Base-by-base conservation (phyloP, 2,888 invertebrate genomes). In the Nemurella pictetii region DNA sequence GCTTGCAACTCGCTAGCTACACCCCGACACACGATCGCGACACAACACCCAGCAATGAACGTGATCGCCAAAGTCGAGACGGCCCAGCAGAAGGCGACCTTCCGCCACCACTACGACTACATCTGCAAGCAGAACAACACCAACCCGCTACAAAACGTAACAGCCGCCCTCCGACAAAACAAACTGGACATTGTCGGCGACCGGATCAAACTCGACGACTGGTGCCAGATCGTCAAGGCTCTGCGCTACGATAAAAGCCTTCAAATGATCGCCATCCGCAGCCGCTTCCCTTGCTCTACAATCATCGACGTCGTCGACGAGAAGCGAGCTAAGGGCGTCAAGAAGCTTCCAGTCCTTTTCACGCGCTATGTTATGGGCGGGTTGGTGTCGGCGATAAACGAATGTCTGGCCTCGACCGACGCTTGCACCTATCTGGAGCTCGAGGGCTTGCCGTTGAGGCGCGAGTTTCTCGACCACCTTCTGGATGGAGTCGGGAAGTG, bases 161-260 rank as follows among this genome's bases (percentile, higher is more conserved):
- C 84, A 75, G 85, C 84, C 25, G 86, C 86, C 29, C 83, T 85
- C 27, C 85, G 86, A 29, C 87, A 87, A 35, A 86, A 86, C 82
- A 90, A 91, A 74, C 88, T 95, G 86, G 96, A 96, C 87, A 94
- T 96, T 88, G 93, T 93, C 87, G 95, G 94, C 83, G 96, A 96
- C 88, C 93, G 95, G 87, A 92, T 96, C 83, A 95, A 94, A 88
- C 93, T 95, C 86, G 93, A 92, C 86, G 96, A 96, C 87, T 96
- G 96, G 96, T 91, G 93, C 35, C 94, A 96, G 0, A 94, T 96
- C 81, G 90, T 95, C 83, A 94, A 95, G 87, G 94, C 96, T 0
- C 90, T 96, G 4, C 92, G 94, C 81, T 92, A 94, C 87, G 96
- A 96, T 89, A 92, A 94, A 83, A 94, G 94, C 86, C 91, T 96